phyloP scores from a whole-genome alignment of 2,113 vertebrate species.

The Anser cygnoides region DNA sequence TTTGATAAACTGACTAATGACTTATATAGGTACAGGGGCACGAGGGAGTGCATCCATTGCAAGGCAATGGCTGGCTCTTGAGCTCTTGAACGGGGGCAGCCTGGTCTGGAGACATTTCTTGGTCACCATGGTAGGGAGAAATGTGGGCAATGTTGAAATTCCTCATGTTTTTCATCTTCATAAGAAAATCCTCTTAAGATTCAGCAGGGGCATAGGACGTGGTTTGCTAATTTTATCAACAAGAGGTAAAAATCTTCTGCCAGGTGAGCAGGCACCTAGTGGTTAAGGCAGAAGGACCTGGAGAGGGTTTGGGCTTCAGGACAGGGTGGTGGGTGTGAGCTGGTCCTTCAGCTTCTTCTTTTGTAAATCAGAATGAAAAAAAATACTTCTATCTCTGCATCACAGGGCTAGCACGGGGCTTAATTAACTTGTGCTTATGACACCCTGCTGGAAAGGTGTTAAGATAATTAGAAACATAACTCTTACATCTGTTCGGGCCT shows the following conservation, averaged over 20 bases:
- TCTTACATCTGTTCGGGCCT: slow-evolving; percentile 22
- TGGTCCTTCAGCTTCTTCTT: not conserved
- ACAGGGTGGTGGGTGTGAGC: not conserved
- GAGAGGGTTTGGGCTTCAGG: not conserved
- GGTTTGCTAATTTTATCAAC: not conserved
- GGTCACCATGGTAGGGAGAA: not conserved
- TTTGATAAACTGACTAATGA: not conserved
- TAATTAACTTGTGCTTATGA: slow-evolving; percentile 19
- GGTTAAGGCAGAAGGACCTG: not conserved
- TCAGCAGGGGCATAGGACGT: not conserved
- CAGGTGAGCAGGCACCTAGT: not conserved
- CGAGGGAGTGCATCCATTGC: not conserved
- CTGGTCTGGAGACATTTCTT: not conserved
- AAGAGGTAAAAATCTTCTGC: not conserved
- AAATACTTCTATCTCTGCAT: not conserved
- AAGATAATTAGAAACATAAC: not conserved
- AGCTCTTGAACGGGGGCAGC: not conserved
- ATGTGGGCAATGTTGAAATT: not conserved
- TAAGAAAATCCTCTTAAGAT: not conserved
- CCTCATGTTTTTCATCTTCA: not conserved
- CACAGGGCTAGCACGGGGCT: not conserved
- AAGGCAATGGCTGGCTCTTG: accelerated
- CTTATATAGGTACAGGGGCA: not conserved
- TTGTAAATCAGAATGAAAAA: not conserved
- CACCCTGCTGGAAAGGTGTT: not conserved